Base-by-base conservation (phyloP, 2,888 invertebrate species). In the Cepaea hortensis region DNA sequence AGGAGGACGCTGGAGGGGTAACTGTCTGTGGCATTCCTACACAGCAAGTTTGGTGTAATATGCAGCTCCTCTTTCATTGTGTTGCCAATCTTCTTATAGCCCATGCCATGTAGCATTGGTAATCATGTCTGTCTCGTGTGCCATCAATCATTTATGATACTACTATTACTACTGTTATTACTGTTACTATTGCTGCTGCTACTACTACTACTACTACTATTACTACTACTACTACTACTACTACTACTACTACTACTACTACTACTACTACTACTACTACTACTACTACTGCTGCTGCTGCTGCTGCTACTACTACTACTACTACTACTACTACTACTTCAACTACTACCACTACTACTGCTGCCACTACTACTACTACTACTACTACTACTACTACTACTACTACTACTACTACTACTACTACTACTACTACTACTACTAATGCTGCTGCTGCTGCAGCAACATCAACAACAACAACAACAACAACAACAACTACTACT, bases 251-350 rank as follows among this genome's bases (percentile, higher is more conserved):
- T 65, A 65, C 9, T 65, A 2, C 65, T 65, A 65, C 18, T 65
- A 65, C 18, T 65, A 65, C 18, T 65, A 65, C 65, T 65, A 65
- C 65, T 65, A 65, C 18, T 65, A 65, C 65, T 65, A 2, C 9
- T 2, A 15, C 18, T 65, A 35, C 15, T 79, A 48, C 46, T 3
- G 2, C 20, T 46, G 2, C 46, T 79, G 2, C n/a, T 50, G 15
- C 13, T 50, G 46, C 20, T 4, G 2, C 46, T 79, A 50, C 50
- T 79, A 48, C 46, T 79, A 79, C 46, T 79, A 20, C 46, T 50
- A 79, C 46, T 79, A 79, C 50, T 79, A 79, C n/a, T 79, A 79
- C 50, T 50, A 79, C n/a, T 79, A 46, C 50, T 79, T 3, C 50
- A 3, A 79, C n/a, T 79, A 79, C 50, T 79, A 79, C 50, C 3